phyloP scores from a whole-genome alignment of 1,140 invertebrate genomes.

The Spodoptera frugiperda region DNA sequence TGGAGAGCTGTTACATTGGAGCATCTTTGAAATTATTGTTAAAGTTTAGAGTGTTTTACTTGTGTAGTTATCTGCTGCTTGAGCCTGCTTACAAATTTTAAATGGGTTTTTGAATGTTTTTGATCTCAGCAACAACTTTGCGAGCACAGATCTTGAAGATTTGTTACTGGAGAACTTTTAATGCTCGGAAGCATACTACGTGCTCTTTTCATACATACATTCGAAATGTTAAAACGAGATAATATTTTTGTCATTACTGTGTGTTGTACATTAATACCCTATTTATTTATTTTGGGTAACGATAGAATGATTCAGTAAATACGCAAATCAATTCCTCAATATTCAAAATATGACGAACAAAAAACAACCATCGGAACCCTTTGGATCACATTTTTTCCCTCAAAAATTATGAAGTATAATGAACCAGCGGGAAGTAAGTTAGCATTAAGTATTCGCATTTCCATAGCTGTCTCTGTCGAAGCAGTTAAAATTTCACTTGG shows the following conservation, averaged over 20 bases:
- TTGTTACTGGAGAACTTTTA: conserved; percentile 42
- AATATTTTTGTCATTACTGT: too few relatives aligned
- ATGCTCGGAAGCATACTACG: conserved; percentile 22
- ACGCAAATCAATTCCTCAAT: conserved; percentile 37
- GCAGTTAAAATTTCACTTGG: conserved; percentile 86
- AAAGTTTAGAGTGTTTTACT: conserved; percentile 49
- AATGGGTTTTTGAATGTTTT: conserved; percentile 48
- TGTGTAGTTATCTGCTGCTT: conserved; percentile 43
- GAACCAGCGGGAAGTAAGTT: conserved; percentile 83
- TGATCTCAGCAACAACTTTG: conserved; percentile 39
- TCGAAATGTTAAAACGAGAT: neutral
- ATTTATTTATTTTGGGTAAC: too few relatives aligned
- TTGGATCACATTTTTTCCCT: conserved; percentile 72
- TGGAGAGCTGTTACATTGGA: conserved; percentile 31
- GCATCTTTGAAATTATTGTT: conserved; percentile 49
- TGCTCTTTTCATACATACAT: neutral
- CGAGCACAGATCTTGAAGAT: conserved; percentile 12
- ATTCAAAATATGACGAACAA: conserved; percentile 46
- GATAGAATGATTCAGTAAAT: neutral
- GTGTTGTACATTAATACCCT: too few relatives aligned
- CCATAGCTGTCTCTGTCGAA: conserved; percentile 82
- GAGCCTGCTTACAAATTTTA: conserved; percentile 44
- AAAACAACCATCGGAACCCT: conserved; percentile 61
- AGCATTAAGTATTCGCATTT: conserved; percentile 84
- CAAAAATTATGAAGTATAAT: conserved; percentile 84